phyloP scores from a whole-genome alignment of 2,888 invertebrate species.

The Andricus curvator region DNA sequence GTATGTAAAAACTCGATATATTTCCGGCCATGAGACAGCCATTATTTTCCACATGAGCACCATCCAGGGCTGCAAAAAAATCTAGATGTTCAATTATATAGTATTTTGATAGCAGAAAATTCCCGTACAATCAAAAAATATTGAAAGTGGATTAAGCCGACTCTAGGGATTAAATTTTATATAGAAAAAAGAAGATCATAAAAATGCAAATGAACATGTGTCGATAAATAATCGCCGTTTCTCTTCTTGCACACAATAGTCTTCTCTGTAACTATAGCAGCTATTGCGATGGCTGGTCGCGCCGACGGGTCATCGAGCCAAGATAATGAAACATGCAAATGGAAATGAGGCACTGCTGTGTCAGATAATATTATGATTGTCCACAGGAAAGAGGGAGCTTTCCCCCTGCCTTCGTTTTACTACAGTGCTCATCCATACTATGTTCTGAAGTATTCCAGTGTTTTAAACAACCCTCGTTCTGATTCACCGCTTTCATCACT shows the following conservation, averaged over 20 bases:
- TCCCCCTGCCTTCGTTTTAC: neutral
- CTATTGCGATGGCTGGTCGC: constrained; percentile 39
- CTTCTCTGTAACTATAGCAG: neutral
- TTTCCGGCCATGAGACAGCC: too few species aligned
- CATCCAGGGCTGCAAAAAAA: too few species aligned
- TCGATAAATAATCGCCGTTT: constrained; percentile 3
- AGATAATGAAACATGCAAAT: constrained; percentile 73
- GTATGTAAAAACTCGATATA: too few species aligned
- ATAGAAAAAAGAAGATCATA: neutral
- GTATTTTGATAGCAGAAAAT: neutral
- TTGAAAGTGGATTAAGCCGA: neutral
- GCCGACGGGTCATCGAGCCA: constrained; percentile 68
- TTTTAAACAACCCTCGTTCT: constrained; percentile 30
- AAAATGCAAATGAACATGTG: neutral
- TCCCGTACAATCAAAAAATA: neutral
- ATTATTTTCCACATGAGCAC: too few species aligned
- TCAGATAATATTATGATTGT: constrained; percentile 73
- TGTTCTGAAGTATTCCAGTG: constrained; percentile 20
- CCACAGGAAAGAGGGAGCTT: constrained; percentile 58
- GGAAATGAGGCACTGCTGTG: constrained; percentile 68
- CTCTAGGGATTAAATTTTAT: neutral
- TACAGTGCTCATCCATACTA: constrained; percentile 16
- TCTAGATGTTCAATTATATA: too few species aligned
- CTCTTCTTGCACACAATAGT: neutral
- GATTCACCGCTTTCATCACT: constrained; percentile 33